Evolutionary conservation across 2,113 vertebrate species (phyloP), one percentile per base, ranked within the genome.

Genomic region (Festucalex cinctus): DNA sequence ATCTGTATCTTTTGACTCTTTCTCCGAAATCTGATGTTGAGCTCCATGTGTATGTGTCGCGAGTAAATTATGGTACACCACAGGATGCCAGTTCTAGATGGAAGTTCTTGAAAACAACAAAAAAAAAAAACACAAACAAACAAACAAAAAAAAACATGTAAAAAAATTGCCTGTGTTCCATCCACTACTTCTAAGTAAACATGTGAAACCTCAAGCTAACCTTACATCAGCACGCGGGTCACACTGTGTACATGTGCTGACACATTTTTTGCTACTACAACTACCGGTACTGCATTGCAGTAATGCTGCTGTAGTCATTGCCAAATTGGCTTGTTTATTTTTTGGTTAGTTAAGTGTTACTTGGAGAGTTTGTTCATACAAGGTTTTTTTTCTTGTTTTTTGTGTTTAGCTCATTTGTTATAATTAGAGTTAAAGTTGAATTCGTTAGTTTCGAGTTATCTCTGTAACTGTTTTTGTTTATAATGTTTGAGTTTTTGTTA

Each of bases 41-140:
- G 32, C 56, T 56, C 57, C 37, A 69, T 32, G 39, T 16, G 48
- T 53, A 67, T 49, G 74, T 70, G 54, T 66, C 75, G 63, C 35
- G 63, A n/a, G 70, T 80, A 68, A 65, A 71, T 79, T 74, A 75
- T 83, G 75, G 80, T 71, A 82, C 74, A 77, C 83, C 87, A 83
- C 63, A 83, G 57, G 49, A 22, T 24, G 20, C 4, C 64, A 28
- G 65, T 68, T 37, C 22, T 64, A 10, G 17, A 36, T 20, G 19
- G 17, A 37, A 37, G 32, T 37, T 37, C 28, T n/a, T 20, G 0
- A n/a, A 36, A 36, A 20, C 4, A 17, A 49, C n/a, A 20, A 17
- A 48, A 3, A 44, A 3, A 12, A 0, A 41, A 41, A 41, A 5
- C 4, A 32, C n/a, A 41, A 41, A 5, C 4, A 32, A 17, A 49